A percentile compares a stretch with the other conserved stretches of the same genome.
Conservation (phyloP, 1,140 invertebrate species). For the Trigoniulus corallinus region DNA sequence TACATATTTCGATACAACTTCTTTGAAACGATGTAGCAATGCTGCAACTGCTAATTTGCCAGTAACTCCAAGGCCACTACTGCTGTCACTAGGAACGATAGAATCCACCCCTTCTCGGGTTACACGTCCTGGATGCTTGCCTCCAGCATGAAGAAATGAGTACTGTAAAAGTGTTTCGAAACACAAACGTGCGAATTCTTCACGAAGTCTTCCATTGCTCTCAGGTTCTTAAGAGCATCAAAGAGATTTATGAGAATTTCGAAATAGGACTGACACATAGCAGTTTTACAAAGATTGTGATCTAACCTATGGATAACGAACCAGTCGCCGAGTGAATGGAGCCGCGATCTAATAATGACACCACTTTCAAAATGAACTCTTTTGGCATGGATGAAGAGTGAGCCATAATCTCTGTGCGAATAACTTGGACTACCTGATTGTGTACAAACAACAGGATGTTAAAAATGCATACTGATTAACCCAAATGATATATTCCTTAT, state of each 20-base stretch:
- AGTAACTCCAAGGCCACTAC: conserved; percentile 34
- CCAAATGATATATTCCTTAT: neutral
- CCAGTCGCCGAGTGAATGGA: conserved; percentile 76
- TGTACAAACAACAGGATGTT: conserved; percentile 19
- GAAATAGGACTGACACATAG: too few species aligned
- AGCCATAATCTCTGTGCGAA: conserved; percentile 70
- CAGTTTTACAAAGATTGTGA: too few species aligned
- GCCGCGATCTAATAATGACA: conserved; percentile 79
- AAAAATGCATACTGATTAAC: conserved; percentile 10
- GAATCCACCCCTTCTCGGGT: neutral
- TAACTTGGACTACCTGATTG: conserved; percentile 65
- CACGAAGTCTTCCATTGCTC: conserved; percentile 46
- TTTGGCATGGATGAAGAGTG: conserved; percentile 59
- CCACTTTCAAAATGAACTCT: conserved; percentile 69
- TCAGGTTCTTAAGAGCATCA: neutral
- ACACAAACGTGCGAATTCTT: conserved; percentile 90
- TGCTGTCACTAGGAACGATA: neutral
- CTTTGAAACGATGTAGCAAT: conserved; percentile 76
- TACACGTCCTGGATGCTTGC: neutral
- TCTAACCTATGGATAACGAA: conserved; percentile 29
- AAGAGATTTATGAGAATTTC: too few species aligned
- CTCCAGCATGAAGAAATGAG: conserved; percentile 37
- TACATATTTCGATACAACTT: conserved; percentile 72
- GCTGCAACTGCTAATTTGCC: conserved; percentile 77
- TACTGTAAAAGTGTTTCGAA: conserved; percentile 93